Base-by-base conservation (phyloP, 2,888 invertebrate species). In the Strigamia crassipes region DNA sequence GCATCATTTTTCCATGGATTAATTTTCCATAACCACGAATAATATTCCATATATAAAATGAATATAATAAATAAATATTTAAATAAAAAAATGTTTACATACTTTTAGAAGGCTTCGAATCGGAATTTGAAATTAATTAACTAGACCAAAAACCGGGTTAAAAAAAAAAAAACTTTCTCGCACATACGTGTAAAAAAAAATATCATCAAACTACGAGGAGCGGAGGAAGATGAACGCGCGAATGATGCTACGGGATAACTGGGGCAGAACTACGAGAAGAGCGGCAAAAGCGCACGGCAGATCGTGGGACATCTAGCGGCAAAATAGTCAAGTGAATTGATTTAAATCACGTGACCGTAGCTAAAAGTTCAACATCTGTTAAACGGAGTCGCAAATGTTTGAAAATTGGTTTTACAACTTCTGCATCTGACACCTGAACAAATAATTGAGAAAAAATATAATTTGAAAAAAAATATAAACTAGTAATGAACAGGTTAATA, bases 241-340 rank as follows among this genome's bases (percentile, higher is more conserved):
- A 73, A 27, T 73, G 73, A 73, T 73, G 73, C 73, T 31, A 23
- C 12, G 5, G 31, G 73, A 73, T 73, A 73, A 73, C 73, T 73
- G 56, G 27, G 73, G 6, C 73, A 12, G 73, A 73, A 27, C 27
- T 4, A n/a, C 5, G 73, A 73, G 27, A 31, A 12, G 27, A 31
- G 73, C 73, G 12, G 12, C 31, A 73, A 73, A 73, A 31, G 31
- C 12, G 73, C 61, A 73, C 10, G 10, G 13, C 73, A n/a, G 12
- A 1, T 23, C 23, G 12, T 27, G 73, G 8, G 73, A 73, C 73
- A 73, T 23, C 73, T 73, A 73, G 23, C n/a, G 73, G 73, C 12
- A 31, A 73, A 73, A 27, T 73, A 31, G 0, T 23, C 13, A 31
- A 12, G 23, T 73, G 13, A 13, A 56, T 18, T 56, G 9, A 18